Base-by-base conservation (phyloP, 2,888 invertebrate genomes). In the Poecilus cupreus region DNA sequence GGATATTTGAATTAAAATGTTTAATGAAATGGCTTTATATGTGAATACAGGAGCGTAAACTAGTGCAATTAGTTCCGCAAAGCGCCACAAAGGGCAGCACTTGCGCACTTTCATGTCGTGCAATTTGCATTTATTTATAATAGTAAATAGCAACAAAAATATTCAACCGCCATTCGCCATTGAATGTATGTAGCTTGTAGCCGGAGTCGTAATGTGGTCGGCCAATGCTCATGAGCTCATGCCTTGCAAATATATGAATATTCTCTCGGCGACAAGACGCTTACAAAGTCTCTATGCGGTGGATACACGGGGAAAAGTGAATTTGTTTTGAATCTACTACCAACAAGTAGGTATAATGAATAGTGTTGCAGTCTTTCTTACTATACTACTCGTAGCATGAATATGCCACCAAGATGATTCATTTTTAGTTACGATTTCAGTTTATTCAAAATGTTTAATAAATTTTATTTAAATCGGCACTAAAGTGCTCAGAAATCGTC, bases 1-100 rank as follows among this genome's bases (percentile, higher is more conserved):
- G 78, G 46, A 78, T 78, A 78, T 78, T 78, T 79, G 79, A 26
- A 79, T 79, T 79, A 79, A 79, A 79, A 79, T 79, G 79, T 68
- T 68, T 68, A 79, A 70, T 79, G 79, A 79, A 79, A 79, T 70
- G 70, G 79, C 79, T 79, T 64, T 49, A 68, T 79, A 79, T 68
- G 64, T 70, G 79, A 49, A 79, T 64, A 49, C 70, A 51, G 79
- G 20, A 79, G 68, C 79, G 49, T 79, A 79, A 79, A 79, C 79
- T 68, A 70, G 49, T 16, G 79, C 68, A 79, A 79, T 79, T 79
- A 79, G 79, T 68, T 49, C 64, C 68, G 46, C 43, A 68, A 68
- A 68, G 26, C 64, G 49, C 20, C 68, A 79, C 68, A 79, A 26
- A 79, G 68, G 76, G 46, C 68, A 78, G 77, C 60, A 54, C 57